phyloP scores from a whole-genome alignment of 2,113 vertebrate species.

The Ictidomys tridecemlineatus region DNA sequence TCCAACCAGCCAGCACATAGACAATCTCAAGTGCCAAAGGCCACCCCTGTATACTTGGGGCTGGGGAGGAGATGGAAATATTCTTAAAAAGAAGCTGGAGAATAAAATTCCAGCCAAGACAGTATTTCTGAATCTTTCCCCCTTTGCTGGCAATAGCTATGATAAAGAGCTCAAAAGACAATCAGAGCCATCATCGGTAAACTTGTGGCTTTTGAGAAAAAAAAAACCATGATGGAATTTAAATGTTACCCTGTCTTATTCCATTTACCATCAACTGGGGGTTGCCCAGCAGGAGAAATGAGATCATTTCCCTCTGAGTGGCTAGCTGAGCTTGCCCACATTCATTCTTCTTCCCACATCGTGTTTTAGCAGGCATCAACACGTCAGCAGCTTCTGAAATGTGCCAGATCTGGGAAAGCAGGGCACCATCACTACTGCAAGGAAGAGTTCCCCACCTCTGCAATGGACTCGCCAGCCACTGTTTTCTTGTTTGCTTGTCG shows the following conservation, averaged over 20 bases:
- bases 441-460: slow-evolving; percentile 25
- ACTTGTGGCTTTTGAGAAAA: slow-evolving; percentile 65
- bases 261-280: slow-evolving; percentile 76
- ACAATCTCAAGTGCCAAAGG: slow-evolving; percentile 64
- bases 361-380: slow-evolving; percentile 73
- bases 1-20: slow-evolving; percentile 44
- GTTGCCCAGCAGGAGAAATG: slow-evolving; percentile 79
- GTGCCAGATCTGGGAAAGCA: slow-evolving; percentile 52
- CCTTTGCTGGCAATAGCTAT: slow-evolving; percentile 55
- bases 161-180: slow-evolving; percentile 65
- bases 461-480: not conserved
- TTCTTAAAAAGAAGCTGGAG: slow-evolving; percentile 38
- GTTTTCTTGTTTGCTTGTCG: slow-evolving; percentile 42
- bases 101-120: slow-evolving; percentile 42
- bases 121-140: slow-evolving; percentile 52
- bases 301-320: slow-evolving; percentile 79
- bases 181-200: slow-evolving; percentile 64
- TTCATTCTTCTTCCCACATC: slow-evolving; percentile 79
- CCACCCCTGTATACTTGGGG: not conserved
- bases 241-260: slow-evolving; percentile 74
- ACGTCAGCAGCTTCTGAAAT: slow-evolving; percentile 69
- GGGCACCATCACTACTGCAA: slow-evolving; percentile 1
- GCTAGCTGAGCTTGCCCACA: slow-evolving; percentile 71
- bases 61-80: not conserved
- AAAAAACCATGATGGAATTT: slow-evolving; percentile 69